Conservation (phyloP, 2,888 invertebrate genomes). For the Drosophila lacicola region DNA sequence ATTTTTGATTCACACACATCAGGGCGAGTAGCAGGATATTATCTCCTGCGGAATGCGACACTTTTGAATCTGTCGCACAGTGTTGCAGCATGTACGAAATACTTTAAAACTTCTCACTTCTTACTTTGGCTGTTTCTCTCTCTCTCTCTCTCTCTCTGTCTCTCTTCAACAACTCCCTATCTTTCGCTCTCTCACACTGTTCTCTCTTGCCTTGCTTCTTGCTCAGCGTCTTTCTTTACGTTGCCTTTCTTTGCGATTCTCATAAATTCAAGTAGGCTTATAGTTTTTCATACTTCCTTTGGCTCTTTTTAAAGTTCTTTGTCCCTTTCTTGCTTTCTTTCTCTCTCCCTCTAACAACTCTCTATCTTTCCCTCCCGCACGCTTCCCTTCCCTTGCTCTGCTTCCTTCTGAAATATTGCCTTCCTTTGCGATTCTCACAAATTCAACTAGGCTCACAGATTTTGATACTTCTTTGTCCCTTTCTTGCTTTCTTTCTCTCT, state of each 20-base stretch:
- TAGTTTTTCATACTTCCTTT: background rate
- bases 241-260: conserved; percentile 1
- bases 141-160: background rate
- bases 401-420: no score
- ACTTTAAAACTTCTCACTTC: background rate
- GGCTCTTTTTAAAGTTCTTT: no score
- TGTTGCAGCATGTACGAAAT: conserved; percentile 5
- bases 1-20: conserved; percentile 46
- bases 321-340: no score
- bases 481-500: no score
- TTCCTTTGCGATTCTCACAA: background rate
- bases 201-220: no score
- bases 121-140: no score
- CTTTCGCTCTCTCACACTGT: background rate
- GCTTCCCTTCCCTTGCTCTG: no score
- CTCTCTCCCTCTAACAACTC: no score
- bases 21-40: conserved; percentile 47
- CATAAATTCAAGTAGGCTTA: background rate
- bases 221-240: background rate
- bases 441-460: background rate
- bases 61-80: conserved; percentile 33
- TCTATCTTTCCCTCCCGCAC: no score
- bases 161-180: no score
- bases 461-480: no score
- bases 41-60: conserved; percentile 43